Conservation (phyloP, 2,113 vertebrate genomes). For the Callionymus lyra region DNA sequence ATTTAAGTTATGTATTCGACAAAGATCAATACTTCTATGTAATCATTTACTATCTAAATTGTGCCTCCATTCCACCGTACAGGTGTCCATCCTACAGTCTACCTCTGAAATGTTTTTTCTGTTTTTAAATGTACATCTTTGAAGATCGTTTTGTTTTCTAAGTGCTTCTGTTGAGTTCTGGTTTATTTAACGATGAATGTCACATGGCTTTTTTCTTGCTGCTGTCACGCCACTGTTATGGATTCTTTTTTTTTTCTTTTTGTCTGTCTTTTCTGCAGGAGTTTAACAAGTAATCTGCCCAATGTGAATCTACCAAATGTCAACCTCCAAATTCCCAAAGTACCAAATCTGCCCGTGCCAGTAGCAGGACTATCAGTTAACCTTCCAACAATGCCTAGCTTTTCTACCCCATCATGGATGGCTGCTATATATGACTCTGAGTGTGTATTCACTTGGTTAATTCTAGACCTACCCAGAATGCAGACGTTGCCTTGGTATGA, state of each 20-base stretch:
- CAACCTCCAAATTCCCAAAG: slow-evolving; percentile 98
- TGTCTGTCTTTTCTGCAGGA: slow-evolving; percentile 99
- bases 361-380: slow-evolving; percentile 92
- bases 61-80: slow-evolving; percentile 4
- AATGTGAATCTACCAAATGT: slow-evolving; percentile 99
- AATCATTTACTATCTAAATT: too few species aligned
- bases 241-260: slow-evolving; percentile 93
- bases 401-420: slow-evolving; percentile 99
- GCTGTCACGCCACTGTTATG: slow-evolving; percentile 96
- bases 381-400: slow-evolving; percentile 99
- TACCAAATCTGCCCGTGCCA: slow-evolving; percentile 95
- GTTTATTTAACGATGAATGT: slow-evolving; percentile 65
- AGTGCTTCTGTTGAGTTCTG: slow-evolving; percentile 43
- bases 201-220: slow-evolving; percentile 87
- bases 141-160: slow-evolving; percentile 20
- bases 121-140: too few species aligned
- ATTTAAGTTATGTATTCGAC: too few species aligned
- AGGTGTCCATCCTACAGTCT: slow-evolving; percentile 25
- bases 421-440: slow-evolving; percentile 99
- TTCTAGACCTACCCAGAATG: slow-evolving; percentile 80
- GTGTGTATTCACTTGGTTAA: slow-evolving; percentile 98
- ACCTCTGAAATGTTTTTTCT: slow-evolving; percentile 17
- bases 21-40: too few species aligned
- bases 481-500: slow-evolving; percentile 90
- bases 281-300: slow-evolving; percentile 99